A percentile compares a stretch with the other conserved stretches of the same genome.
Conservation (phyloP, 1,140 invertebrate genomes). For the Branchinecta lynchi region DNA sequence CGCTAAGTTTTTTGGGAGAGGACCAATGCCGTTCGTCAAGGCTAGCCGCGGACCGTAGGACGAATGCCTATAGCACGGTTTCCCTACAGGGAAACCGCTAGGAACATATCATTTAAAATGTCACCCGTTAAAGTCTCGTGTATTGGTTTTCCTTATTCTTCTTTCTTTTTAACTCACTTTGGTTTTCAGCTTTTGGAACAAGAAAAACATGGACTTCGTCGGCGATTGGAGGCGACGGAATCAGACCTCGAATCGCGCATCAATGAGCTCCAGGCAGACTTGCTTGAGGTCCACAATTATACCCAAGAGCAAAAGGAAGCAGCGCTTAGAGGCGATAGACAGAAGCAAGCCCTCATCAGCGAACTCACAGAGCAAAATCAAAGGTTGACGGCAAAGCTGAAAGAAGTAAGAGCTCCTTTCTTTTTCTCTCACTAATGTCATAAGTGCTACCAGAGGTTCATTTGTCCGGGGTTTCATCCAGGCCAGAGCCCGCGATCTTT, state of each 20-base stretch:
- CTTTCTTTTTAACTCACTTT: background rate
- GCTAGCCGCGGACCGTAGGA: too few relatives aligned
- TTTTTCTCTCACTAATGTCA: too few relatives aligned
- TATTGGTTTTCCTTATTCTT: too few relatives aligned
- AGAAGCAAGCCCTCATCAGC: constrained; percentile 58
- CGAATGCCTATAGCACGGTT: too few relatives aligned
- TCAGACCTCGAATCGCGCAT: constrained; percentile 77
- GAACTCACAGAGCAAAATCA: constrained; percentile 82
- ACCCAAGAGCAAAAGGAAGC: constrained; percentile 43
- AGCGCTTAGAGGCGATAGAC: constrained; percentile 53
- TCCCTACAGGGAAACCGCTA: too few relatives aligned
- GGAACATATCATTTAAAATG: too few relatives aligned
- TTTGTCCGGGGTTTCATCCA: too few relatives aligned
- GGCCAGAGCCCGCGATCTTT: too few relatives aligned
- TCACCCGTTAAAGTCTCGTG: too few relatives aligned
- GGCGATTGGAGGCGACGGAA: constrained; percentile 64
- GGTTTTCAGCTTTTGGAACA: constrained; percentile 69
- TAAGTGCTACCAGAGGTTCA: too few relatives aligned
- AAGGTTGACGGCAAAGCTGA: constrained; percentile 66
- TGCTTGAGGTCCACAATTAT: constrained; percentile 47
- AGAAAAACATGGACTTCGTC: constrained; percentile 68
- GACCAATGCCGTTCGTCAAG: too few relatives aligned
- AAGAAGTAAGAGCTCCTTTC: constrained; percentile 40
- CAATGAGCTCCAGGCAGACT: constrained; percentile 69
- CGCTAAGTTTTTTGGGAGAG: too few relatives aligned